These are phyloP conservation scores for Sclerodermus sp. DNA, from an alignment of 2,888 invertebrate genomes.

Conservation along the genomic window DNA sequence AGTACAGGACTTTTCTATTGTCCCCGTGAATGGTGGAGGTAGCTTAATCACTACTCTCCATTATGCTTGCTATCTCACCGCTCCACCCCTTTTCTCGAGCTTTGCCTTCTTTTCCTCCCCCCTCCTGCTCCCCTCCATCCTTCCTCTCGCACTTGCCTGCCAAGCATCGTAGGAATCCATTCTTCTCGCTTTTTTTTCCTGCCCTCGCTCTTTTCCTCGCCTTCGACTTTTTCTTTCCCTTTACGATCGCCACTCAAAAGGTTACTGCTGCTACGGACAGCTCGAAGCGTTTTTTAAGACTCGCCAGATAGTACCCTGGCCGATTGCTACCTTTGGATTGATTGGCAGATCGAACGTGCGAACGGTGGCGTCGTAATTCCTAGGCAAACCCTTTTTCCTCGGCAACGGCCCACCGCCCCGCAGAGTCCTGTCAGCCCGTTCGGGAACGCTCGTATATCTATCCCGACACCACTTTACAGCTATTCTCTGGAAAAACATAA, in stretches of 20 bases:
- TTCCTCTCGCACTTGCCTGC: not conserved
- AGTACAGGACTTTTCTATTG: slow-evolving; percentile 36
- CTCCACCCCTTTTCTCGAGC: too few species aligned
- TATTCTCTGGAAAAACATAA: too few species aligned
- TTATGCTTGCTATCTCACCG: slow-evolving; percentile 29
- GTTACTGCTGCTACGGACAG: slow-evolving; percentile 32
- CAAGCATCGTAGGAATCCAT: not conserved
- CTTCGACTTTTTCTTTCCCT: slow-evolving; percentile 21
- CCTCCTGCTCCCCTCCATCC: not conserved
- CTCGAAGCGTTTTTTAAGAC: slow-evolving; percentile 37
- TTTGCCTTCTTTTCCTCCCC: slow-evolving; percentile 7
- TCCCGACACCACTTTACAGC: too few species aligned
- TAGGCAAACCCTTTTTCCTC: slow-evolving; percentile 20
- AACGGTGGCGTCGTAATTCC: slow-evolving; percentile 20
- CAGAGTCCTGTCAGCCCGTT: not conserved
- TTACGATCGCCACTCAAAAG: slow-evolving; percentile 38
- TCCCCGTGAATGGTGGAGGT: slow-evolving; percentile 36
- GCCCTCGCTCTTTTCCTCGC: slow-evolving; percentile 1
- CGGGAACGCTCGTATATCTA: not conserved
- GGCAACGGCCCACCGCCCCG: not conserved
- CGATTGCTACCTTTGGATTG: slow-evolving; percentile 33
- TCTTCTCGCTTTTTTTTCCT: not conserved
- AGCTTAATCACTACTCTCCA: slow-evolving; percentile 44
- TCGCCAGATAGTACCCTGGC: slow-evolving; percentile 19
- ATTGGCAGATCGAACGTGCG: slow-evolving; percentile 32